A percentile compares a stretch with the other conserved stretches of the same genome.
These are phyloP conservation scores for Pseudomyrmex gracilis DNA, from an alignment of 1,140 invertebrate species.

Conservation along the genomic window DNA sequence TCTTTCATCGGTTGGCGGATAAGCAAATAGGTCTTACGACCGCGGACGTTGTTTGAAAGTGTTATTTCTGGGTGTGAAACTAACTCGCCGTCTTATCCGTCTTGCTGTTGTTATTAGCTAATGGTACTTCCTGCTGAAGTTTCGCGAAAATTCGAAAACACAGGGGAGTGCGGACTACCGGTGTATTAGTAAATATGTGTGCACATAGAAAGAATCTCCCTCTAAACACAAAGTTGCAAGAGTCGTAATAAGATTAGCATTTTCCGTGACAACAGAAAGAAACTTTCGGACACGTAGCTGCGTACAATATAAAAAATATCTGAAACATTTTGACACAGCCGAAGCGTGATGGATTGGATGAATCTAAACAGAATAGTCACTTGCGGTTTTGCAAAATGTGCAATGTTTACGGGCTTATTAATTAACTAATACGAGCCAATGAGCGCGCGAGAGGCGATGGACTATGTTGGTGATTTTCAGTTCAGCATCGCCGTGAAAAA, in stretches of 20 bases:
- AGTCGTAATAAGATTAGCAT: slow-evolving; percentile 17
- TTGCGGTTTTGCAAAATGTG: too few relatives aligned
- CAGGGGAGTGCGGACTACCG: not conserved
- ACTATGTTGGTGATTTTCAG: too few relatives aligned
- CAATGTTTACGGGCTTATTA: too few relatives aligned
- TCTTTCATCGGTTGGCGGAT: slow-evolving; percentile 34
- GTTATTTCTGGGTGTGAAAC: slow-evolving; percentile 40
- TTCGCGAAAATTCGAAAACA: slow-evolving; percentile 50
- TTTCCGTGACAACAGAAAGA: not conserved
- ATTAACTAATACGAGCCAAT: too few relatives aligned
- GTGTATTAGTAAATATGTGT: not conserved
- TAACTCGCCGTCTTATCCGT: slow-evolving; percentile 8
- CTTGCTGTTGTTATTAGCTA: slow-evolving; percentile 57
- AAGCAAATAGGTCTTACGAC: slow-evolving; percentile 51
- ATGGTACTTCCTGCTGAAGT: slow-evolving; percentile 38
- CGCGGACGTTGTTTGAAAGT: slow-evolving; percentile 30
- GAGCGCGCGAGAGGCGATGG: too few relatives aligned
- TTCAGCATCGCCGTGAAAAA: too few relatives aligned
- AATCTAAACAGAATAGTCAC: too few relatives aligned
- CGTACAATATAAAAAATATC: too few relatives aligned
- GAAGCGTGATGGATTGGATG: too few relatives aligned
- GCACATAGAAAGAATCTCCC: not conserved
- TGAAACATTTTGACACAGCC: too few relatives aligned
- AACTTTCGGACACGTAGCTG: not conserved
- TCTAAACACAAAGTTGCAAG: slow-evolving; percentile 12